Evolutionary conservation across 1,140 invertebrate genomes (phyloP).

Genomic region (Lineus longissimus): DNA sequence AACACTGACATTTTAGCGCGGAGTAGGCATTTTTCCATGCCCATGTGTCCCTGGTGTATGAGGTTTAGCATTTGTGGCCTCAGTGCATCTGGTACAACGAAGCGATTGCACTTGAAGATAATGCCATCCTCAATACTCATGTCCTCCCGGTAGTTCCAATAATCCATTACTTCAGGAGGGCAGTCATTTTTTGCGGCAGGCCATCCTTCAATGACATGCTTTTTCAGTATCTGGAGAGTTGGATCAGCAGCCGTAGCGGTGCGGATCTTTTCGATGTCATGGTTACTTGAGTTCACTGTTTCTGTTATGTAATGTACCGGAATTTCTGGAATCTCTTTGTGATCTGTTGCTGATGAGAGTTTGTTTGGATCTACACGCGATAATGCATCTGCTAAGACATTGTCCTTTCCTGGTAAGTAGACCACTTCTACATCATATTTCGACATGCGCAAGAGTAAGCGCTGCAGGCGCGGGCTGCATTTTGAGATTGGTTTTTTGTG

Average conservation of each 20-base stretch:
- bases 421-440: conserved; percentile 46
- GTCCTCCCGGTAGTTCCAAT: not conserved
- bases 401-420: conserved; percentile 45
- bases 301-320: not conserved
- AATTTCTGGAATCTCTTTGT: not conserved
- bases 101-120: too few species aligned
- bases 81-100: conserved; percentile 32
- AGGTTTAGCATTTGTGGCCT: conserved; percentile 32
- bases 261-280: not conserved
- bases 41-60: conserved; percentile 42
- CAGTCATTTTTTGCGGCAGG: too few species aligned
- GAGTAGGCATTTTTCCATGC: conserved; percentile 25
- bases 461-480: too few species aligned
- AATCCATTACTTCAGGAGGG: conserved; percentile 14
- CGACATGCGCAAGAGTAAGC: conserved; percentile 40
- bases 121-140: not conserved
- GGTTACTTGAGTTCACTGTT: too few species aligned
- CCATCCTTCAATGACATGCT: not conserved
- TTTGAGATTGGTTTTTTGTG: too few species aligned
- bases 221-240: not conserved
- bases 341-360: too few species aligned
- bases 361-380: conserved; percentile 23
- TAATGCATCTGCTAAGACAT: conserved; percentile 39
- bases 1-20: conserved; percentile 17
- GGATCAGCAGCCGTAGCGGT: not conserved